These are phyloP conservation scores for Smithornis capensis DNA, from an alignment of 2,113 vertebrate species.

Conservation along the genomic window DNA sequence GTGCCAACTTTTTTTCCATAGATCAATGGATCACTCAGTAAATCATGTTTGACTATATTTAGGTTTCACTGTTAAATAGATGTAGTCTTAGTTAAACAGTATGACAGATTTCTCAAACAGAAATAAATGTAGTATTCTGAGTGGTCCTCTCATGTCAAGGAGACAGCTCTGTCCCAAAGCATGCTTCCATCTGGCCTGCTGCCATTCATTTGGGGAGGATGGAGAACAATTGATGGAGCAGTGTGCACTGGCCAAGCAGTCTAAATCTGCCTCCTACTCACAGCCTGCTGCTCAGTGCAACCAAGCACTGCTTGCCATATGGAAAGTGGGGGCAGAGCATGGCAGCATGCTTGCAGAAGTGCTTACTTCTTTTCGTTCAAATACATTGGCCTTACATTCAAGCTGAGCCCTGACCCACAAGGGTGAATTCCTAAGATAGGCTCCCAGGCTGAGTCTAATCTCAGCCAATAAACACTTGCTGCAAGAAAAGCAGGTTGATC, in stretches of 20 bases:
- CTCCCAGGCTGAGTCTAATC: neutral
- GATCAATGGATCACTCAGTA: neutral
- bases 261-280: constrained; percentile 24
- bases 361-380: neutral
- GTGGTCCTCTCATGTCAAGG: neutral
- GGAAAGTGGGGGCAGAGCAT: constrained; percentile 3
- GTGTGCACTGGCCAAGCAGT: constrained; percentile 1
- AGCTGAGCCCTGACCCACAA: neutral
- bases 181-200: neutral
- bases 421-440: neutral
- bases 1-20: neutral
- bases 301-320: neutral
- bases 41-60: neutral
- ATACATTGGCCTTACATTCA: neutral
- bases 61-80: neutral
- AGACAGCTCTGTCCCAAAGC: neutral
- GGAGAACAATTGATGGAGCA: neutral
- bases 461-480: neutral
- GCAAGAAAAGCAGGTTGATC: neutral
- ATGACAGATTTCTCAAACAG: neutral
- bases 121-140: neutral
- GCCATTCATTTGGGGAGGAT: neutral
- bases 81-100: neutral
- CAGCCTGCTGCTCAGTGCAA: neutral
- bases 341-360: rapidly evolving